Base-by-base conservation (phyloP, 2,797 vertebrate genomes). In the Clarias pachynema region DNA sequence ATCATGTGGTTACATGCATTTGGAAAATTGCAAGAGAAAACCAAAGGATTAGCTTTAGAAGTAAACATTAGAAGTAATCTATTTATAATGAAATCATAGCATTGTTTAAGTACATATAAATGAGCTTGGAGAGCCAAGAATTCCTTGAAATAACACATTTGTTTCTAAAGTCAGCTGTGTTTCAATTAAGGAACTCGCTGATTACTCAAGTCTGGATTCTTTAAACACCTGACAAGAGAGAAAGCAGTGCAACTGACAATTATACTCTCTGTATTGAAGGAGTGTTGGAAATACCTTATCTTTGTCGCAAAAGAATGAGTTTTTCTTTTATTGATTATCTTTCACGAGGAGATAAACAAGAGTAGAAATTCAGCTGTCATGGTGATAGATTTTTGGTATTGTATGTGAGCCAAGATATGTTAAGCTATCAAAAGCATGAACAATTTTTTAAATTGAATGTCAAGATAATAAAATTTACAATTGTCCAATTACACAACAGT, bases 381-480 rank as follows among this genome's bases (percentile, higher is more conserved):
- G n/a, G 56, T 34, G 82, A 84, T 66, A 66, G 82, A 84, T 84
- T 80, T 78, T 40, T 37, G 9, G 49, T 40, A 49, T 62, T 66
- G 29, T 31, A 59, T 31, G 20, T 66, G 57, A 73, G 56, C 60
- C 74, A 29, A 65, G 65, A 66, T 74, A 65, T 82, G 77, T 85
- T 68, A 81, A 80, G 73, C 78, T 83, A 85, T 75, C 65, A 81
- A 84, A 75, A 31, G 44, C 69, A 81, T 73, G 31, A 73, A 70
- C 57, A 10, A n/a, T 79, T 86, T 57, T 80, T 84, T 63, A 4
- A 83, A 82, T 81, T 70, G 68, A 79, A 77, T 84, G 82, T 81
- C 78, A 84, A 77, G 79, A 69, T 70, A 86, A 86, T 79, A 72
- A 78, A 87, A 86, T 49, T 14, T 75, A 75, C 84, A 82, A 40